Evolutionary conservation across 2,888 invertebrate species (phyloP).

Genomic region (Nephrocerus scutellatus): DNA sequence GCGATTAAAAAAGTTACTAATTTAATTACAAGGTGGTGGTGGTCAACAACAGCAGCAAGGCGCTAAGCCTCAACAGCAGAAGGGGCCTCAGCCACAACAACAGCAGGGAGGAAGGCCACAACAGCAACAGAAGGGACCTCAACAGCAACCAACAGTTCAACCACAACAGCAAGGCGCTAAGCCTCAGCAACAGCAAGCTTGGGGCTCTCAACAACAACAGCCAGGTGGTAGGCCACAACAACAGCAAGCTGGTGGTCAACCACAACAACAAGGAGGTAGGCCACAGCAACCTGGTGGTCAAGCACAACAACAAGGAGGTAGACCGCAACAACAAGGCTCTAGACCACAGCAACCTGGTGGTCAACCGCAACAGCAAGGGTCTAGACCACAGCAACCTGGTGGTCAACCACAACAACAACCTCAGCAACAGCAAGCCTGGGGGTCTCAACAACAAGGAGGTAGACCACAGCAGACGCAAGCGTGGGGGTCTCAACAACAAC

Average conservation of each 20-base stretch:
- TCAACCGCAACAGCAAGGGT: conserved; percentile 9
- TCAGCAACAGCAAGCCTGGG: conserved; percentile 4
- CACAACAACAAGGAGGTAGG: background rate
- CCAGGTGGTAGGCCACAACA: conserved; percentile 6
- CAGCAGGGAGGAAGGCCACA: conserved; percentile 1
- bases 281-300: conserved; percentile 11
- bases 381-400: conserved; percentile 8
- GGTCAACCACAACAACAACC: conserved; percentile 5
- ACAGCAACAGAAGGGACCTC: conserved; percentile 2
- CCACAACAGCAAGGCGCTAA: conserved; percentile 9
- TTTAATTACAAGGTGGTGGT: too few relatives aligned
- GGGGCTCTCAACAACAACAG: background rate
- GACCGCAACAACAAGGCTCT: conserved; percentile 11
- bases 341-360: conserved; percentile 9
- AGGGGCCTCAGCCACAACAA: conserved; percentile 9
- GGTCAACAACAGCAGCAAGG: conserved; percentile 2
- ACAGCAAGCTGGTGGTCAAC: conserved; percentile 7
- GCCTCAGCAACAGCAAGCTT: conserved; percentile 1
- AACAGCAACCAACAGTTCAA: background rate
- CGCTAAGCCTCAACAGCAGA: conserved; percentile 4
- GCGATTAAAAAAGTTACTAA: too few relatives aligned
- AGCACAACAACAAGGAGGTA: conserved; percentile 10
- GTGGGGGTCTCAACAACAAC: conserved; percentile 9
- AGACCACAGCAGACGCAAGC: background rate
- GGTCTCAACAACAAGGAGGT: background rate